Percentiles rank a stretch among this genome's conserved stretches.
Conservation (phyloP, 2,888 invertebrate species). For the Nomada hirtipes region DNA sequence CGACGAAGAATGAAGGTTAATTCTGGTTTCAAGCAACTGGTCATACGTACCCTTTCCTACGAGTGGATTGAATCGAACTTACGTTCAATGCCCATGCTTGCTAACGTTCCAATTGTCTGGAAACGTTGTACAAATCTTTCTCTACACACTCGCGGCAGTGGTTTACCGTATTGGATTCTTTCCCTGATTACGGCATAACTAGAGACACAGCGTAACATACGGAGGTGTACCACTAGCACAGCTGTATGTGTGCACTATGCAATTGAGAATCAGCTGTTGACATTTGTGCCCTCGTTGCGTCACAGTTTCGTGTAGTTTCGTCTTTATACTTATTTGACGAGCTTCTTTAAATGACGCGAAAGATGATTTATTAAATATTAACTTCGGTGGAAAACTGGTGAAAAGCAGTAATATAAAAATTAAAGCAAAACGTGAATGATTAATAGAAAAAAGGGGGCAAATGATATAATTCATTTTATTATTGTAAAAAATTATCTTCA, state of each 20-base stretch:
- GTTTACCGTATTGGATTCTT: not conserved
- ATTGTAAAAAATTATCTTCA: no score
- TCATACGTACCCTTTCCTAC: conserved; percentile 13
- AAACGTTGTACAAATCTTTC: conserved; percentile 13
- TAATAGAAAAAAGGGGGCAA: no score
- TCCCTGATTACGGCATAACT: conserved; percentile 1
- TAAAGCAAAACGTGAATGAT: no score
- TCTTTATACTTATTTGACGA: not conserved
- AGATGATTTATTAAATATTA: no score
- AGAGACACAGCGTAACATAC: not conserved
- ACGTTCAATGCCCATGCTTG: conserved; percentile 1
- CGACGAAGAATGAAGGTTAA: conserved; percentile 44
- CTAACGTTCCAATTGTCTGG: conserved; percentile 35
- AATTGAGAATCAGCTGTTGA: not conserved
- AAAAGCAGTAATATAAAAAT: no score
- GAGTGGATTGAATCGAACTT: not conserved
- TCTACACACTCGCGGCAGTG: not conserved
- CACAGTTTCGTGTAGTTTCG: not conserved
- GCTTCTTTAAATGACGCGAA: no score
- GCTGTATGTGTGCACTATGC: not conserved
- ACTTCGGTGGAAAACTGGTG: no score
- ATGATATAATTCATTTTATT: no score
- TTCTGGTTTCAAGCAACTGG: conserved; percentile 23
- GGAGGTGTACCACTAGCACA: no score
- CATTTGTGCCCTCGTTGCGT: not conserved